phyloP scores from a whole-genome alignment of 1,140 invertebrate genomes.

The Drosophila triauraria region DNA sequence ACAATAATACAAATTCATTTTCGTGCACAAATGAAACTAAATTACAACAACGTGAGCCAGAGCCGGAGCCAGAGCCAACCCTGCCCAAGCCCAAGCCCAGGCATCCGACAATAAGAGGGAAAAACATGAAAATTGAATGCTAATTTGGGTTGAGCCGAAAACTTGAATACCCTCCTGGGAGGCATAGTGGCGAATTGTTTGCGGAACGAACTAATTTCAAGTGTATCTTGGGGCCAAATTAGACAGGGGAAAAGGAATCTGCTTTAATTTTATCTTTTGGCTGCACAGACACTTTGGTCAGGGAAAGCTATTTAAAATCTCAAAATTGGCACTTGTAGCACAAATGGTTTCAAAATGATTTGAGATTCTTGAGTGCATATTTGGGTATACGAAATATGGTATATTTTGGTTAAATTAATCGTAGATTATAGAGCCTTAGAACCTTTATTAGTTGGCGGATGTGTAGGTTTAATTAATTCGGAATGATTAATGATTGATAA shows the following conservation, averaged over 20 bases:
- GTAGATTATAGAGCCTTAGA: neutral
- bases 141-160: constrained; percentile 56
- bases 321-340: neutral
- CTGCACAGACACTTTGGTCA: neutral
- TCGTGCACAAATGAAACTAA: constrained; percentile 81
- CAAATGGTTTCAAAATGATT: constrained; percentile 15
- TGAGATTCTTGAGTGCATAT: neutral
- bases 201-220: constrained; percentile 22
- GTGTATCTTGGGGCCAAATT: constrained; percentile 31
- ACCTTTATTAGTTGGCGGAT: too few species aligned
- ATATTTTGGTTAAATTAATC: too few species aligned
- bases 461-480: too few species aligned
- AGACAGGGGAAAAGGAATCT: constrained; percentile 22
- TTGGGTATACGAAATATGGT: too few species aligned
- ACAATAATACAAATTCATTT: constrained; percentile 84
- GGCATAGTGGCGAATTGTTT: constrained; percentile 24
- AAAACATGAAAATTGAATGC: constrained; percentile 58
- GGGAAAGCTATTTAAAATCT: constrained; percentile 18
- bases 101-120: constrained; percentile 11
- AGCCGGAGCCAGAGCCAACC: neutral
- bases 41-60: constrained; percentile 74
- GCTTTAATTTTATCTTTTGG: constrained; percentile 27
- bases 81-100: neutral
- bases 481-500: too few species aligned
- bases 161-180: constrained; percentile 59